Evolutionary conservation across 2,888 invertebrate species (phyloP), one percentile per base, ranked within the genome.

Genomic region (Disparrhopalites patrizii): DNA sequence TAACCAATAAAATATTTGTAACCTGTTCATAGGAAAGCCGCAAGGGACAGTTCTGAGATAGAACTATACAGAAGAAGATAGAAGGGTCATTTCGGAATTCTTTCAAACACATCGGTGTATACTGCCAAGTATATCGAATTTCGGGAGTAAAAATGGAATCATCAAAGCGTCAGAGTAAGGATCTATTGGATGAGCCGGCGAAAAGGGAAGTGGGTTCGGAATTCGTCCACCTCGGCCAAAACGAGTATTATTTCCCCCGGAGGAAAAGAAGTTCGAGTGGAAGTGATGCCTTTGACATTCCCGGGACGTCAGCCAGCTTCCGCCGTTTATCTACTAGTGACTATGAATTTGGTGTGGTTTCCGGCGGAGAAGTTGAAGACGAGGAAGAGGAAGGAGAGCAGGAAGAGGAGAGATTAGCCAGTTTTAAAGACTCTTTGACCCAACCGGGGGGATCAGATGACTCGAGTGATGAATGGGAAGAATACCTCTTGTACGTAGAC

Each of bases 391-490:
- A 60, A 23, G 47, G 43, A 10, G 30, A 28, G 13, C 28, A 47
- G 27, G 47, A 60, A 3, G 36, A 56, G 25, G 10, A 33, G 13
- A 18, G 56, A n/a, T 13, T 56, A 18, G 23, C 33, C n/a, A 36
- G 56, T 10, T 56, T 56, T 27, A 56, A 56, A 15, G 55, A 55
- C n/a, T 8, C 33, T 13, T 31, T 15, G 4, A 25, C n/a, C 25
- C 30, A 27, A 18, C 30, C 28, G 28, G 25, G 25, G 13, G 8
- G 20, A 8, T 36, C 4, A 2, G 61, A 62, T 2, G 62, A 62
- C 7, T 64, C 62, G 1, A 62, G 58, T 25, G 70, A 65, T 27
- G 73, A 73, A 18, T 72, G 71, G 71, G 71, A 73, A 40, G 75
- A 75, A 60, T 50, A 57, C 1, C 40, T 70, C 5, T 55, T 75